Evolutionary conservation across 2,113 vertebrate species (phyloP).

Genomic region (Brachionichthys hirsutus): DNA sequence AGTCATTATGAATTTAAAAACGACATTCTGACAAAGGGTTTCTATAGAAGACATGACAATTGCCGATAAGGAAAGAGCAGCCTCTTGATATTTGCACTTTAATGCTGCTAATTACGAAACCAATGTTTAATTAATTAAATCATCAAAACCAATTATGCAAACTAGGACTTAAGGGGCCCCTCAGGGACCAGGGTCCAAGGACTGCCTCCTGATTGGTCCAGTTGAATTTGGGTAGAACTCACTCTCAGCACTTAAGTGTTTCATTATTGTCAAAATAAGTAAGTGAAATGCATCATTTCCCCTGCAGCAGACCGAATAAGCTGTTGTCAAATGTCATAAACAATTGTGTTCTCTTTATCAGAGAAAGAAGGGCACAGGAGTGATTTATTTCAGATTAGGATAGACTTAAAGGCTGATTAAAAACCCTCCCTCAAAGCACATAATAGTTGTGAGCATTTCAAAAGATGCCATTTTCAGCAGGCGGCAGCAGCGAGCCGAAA

Average conservation of each 20-base stretch:
- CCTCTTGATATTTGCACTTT: too few relatives aligned
- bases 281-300: background rate
- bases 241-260: background rate
- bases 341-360: background rate
- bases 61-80: too few relatives aligned
- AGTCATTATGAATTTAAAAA: too few relatives aligned
- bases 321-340: too few relatives aligned
- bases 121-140: too few relatives aligned
- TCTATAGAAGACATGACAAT: too few relatives aligned
- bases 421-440: slow-evolving; percentile 2
- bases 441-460: background rate
- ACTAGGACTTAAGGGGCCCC: background rate
- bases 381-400: slow-evolving; percentile 20
- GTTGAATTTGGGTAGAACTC: too few relatives aligned
- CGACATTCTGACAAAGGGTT: too few relatives aligned
- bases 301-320: background rate
- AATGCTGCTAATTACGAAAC: too few relatives aligned
- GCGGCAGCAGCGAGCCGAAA: background rate
- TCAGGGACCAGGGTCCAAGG: background rate
- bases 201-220: background rate
- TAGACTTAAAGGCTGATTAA: slow-evolving; percentile 1
- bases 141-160: too few relatives aligned
- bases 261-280: background rate
- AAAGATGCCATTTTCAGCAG: slow-evolving; percentile 4
- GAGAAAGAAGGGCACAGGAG: slow-evolving; percentile 10